phyloP scores from a whole-genome alignment of 1,140 invertebrate genomes.

The Neodiprion fabricii region DNA sequence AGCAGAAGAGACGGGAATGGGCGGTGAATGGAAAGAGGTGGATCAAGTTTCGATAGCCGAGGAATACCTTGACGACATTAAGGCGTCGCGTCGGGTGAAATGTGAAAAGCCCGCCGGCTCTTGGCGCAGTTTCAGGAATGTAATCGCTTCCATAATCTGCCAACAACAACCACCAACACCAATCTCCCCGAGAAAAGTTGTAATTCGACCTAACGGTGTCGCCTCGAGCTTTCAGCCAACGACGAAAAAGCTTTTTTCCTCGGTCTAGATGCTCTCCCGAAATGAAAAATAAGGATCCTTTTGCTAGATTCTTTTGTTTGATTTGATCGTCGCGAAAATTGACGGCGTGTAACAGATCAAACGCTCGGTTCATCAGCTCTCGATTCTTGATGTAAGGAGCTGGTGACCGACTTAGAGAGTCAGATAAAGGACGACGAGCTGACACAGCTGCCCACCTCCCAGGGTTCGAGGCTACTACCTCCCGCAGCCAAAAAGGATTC shows the following conservation, averaged over 20 bases:
- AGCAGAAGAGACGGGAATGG: neutral
- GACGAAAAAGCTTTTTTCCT: too few species aligned
- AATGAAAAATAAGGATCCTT: too few species aligned
- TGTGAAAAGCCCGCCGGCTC: neutral
- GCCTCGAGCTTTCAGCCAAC: too few species aligned
- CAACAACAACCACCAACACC: neutral
- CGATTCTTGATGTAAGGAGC: neutral
- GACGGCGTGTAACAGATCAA: too few species aligned
- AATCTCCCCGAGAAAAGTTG: too few species aligned
- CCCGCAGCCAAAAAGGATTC: neutral
- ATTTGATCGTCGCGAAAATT: too few species aligned
- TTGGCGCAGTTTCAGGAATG: neutral
- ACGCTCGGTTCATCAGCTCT: too few species aligned
- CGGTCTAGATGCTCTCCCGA: too few species aligned
- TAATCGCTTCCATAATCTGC: neutral
- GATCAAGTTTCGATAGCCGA: neutral
- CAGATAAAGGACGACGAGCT: slow-evolving; percentile 3
- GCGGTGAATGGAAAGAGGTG: slow-evolving; percentile 1
- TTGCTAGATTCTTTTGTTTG: too few species aligned
- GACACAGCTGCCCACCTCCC: neutral
- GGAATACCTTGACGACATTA: neutral
- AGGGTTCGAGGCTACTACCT: neutral
- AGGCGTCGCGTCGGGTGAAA: neutral
- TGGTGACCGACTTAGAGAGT: neutral
- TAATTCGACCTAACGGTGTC: too few species aligned